Evolutionary conservation across 2,888 invertebrate species (phyloP).

Genomic region (Melieria omissa): DNA sequence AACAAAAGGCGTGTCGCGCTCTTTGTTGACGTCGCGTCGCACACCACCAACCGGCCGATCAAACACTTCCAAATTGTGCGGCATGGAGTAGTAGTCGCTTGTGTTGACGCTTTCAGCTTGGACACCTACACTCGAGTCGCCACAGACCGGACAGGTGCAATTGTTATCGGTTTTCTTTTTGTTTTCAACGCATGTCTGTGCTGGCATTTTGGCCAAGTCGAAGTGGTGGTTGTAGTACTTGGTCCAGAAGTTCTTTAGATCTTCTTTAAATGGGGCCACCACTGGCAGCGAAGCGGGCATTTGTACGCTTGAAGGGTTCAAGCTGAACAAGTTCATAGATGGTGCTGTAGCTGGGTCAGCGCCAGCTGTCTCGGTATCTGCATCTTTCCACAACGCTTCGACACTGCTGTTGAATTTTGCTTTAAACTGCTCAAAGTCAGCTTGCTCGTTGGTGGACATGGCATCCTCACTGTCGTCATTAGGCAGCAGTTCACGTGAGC

Average conservation of each 20-base stretch:
- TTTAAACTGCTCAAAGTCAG: constrained; percentile 58
- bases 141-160: not conserved
- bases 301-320: constrained; percentile 10
- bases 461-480: constrained; percentile 42
- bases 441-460: constrained; percentile 48
- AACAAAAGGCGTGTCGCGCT: constrained; percentile 57
- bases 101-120: constrained; percentile 37
- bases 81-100: constrained; percentile 56
- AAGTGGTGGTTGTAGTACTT: constrained; percentile 57
- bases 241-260: constrained; percentile 57
- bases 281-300: constrained; percentile 26
- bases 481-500: constrained; percentile 25
- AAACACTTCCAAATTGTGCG: constrained; percentile 48
- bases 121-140: constrained; percentile 12
- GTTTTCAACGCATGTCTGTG: constrained; percentile 18
- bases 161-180: too few relatives aligned
- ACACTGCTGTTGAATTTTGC: constrained; percentile 76
- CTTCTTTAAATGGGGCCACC: constrained; percentile 49
- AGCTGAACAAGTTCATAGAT: not conserved
- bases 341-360: not conserved
- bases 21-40: constrained; percentile 21
- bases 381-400: constrained; percentile 74
- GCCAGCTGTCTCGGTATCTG: constrained; percentile 41
- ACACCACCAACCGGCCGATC: constrained; percentile 47
- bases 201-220: constrained; percentile 44